Evolutionary conservation across 2,888 invertebrate species (phyloP).

Genomic region (Acrobasis consociella): DNA sequence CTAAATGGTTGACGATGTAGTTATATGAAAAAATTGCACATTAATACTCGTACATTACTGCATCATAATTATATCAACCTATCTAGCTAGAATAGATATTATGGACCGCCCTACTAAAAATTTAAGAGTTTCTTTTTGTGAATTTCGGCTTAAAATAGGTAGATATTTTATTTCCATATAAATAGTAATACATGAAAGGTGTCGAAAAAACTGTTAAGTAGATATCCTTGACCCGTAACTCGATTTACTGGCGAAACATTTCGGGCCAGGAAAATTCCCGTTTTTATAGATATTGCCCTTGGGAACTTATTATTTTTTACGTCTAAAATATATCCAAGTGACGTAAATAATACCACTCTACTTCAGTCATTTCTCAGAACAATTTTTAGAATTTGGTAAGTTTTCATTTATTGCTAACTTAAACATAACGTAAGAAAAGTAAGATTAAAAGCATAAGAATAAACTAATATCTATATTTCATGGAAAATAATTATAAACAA

Average conservation of each 20-base stretch:
- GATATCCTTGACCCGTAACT: conserved; percentile 8
- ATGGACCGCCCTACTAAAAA: too few species aligned
- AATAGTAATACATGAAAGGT: not conserved
- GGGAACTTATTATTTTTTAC: conserved; percentile 19
- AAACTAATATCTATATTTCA: too few species aligned
- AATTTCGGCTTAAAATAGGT: not conserved
- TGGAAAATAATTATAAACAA: too few species aligned
- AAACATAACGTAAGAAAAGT: too few species aligned
- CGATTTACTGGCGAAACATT: conserved; percentile 8
- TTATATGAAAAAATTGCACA: too few species aligned
- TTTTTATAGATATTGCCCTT: conserved; percentile 9
- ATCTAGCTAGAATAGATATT: too few species aligned
- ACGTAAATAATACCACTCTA: not conserved
- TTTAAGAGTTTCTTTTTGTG: not conserved
- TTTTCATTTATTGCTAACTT: too few species aligned
- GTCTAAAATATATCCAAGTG: not conserved
- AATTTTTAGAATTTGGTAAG: too few species aligned
- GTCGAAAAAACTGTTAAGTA: not conserved
- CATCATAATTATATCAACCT: too few species aligned
- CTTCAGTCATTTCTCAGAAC: not conserved
- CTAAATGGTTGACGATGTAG: too few species aligned
- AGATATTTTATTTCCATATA: not conserved
- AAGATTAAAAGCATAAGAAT: too few species aligned
- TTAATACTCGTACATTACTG: too few species aligned
- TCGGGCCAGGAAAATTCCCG: conserved; percentile 2